phyloP scores from a whole-genome alignment of 2,113 vertebrate genomes.

The Thalassarche chlororhynchos region DNA sequence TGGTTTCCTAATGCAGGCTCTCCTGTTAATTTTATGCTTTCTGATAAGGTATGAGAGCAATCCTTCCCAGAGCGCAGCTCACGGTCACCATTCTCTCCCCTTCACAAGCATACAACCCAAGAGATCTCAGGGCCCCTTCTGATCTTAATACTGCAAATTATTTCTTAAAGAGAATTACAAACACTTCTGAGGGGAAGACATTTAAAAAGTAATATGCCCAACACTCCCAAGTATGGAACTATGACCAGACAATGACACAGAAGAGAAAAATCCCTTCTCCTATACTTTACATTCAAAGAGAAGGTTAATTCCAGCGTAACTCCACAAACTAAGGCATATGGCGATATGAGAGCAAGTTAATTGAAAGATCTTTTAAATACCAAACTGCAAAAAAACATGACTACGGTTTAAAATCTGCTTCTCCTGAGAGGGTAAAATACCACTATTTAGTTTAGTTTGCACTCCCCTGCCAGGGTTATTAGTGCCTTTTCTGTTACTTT shows the following conservation, averaged over 20 bases:
- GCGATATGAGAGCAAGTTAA: neutral
- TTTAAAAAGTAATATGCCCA: neutral
- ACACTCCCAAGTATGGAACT: neutral
- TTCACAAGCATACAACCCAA: accelerated
- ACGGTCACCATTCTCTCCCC: neutral
- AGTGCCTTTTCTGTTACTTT: neutral
- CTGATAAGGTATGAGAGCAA: neutral
- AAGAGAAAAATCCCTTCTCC: neutral
- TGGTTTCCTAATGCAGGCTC: neutral
- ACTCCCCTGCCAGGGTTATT: neutral
- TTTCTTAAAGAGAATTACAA: neutral
- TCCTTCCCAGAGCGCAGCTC: neutral
- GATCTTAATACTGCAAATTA: neutral
- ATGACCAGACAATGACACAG: neutral
- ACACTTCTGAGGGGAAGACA: neutral
- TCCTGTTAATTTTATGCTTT: neutral
- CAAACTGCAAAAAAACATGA: neutral
- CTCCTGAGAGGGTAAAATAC: neutral
- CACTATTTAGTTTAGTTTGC: neutral
- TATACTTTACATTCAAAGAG: neutral
- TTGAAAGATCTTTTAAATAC: neutral
- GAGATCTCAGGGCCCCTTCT: neutral
- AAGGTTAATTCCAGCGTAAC: neutral
- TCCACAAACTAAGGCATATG: neutral
- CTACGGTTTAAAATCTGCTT: neutral